Evolutionary conservation across 2,888 invertebrate genomes (phyloP).

Genomic region (Endomychus coccineus): DNA sequence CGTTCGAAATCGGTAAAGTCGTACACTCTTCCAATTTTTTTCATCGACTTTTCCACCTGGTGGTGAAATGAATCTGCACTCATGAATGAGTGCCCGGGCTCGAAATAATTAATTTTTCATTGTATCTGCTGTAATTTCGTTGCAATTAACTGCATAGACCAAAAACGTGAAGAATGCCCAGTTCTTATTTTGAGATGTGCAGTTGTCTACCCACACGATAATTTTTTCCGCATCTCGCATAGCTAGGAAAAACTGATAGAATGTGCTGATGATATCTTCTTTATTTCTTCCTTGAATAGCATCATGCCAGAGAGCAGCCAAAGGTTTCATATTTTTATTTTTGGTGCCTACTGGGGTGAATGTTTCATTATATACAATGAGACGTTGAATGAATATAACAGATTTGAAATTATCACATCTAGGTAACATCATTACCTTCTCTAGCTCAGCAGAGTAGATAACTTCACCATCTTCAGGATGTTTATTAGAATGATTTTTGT

Average conservation of each 20-base stretch:
- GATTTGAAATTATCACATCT: conserved; percentile 21
- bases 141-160: conserved; percentile 18
- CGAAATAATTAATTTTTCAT: conserved; percentile 20
- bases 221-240: conserved; percentile 14
- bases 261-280: conserved; percentile 24
- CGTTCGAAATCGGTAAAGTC: conserved; percentile 17
- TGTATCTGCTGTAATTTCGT: conserved; percentile 11
- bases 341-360: conserved; percentile 25
- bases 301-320: conserved; percentile 29
- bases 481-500: neutral
- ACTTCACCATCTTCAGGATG: neutral
- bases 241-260: conserved; percentile 15
- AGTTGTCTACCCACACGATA: conserved; percentile 21
- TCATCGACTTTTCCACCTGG: conserved; percentile 18
- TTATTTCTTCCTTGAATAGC: conserved; percentile 29
- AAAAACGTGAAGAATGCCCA: conserved; percentile 19
- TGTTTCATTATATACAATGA: conserved; percentile 24
- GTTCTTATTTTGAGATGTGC: conserved; percentile 21
- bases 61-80: conserved; percentile 19
- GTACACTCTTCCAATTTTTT: conserved; percentile 15
- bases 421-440: conserved; percentile 21
- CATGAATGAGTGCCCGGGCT: conserved; percentile 24
- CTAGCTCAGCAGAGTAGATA: conserved; percentile 5
- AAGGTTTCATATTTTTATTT: conserved; percentile 9
- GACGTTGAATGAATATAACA: conserved; percentile 20